Percentiles rank a stretch among this genome's conserved stretches.
Conservation (phyloP, 2,797 vertebrate species). For the Girardinus metallicus region DNA sequence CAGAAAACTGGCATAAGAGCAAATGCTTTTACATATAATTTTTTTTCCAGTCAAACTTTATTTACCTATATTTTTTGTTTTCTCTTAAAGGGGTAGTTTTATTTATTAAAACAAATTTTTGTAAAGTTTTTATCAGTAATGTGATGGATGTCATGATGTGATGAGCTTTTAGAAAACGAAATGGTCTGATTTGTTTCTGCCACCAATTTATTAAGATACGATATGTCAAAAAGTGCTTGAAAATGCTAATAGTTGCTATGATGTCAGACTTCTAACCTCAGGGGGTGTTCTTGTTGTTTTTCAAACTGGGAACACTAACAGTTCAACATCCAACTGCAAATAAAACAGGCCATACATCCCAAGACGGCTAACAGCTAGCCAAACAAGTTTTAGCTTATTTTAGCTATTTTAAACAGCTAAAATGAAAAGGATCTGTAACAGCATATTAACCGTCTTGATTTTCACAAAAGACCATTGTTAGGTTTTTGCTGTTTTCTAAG, state of each 20-base stretch:
- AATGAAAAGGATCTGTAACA: background rate
- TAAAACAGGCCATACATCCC: background rate
- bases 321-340: background rate
- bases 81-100: background rate
- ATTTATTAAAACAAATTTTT: background rate
- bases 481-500: background rate
- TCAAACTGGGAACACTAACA: background rate
- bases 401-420: background rate
- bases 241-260: background rate
- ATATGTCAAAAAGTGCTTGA: background rate
- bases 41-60: conserved; percentile 16
- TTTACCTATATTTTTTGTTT: background rate
- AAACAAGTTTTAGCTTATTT: background rate
- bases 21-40: conserved; percentile 15
- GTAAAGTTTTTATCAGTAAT: background rate
- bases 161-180: background rate
- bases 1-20: conserved; percentile 20
- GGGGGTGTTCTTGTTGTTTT: background rate
- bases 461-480: background rate
- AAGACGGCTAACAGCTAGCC: background rate
- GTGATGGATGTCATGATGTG: background rate
- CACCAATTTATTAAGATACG: background rate
- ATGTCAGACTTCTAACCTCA: background rate
- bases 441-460: background rate
- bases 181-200: background rate